These are phyloP conservation scores for Mormyrus proboscirostris DNA, from an alignment of 2,797 vertebrate genomes.

Conservation along the genomic window DNA sequence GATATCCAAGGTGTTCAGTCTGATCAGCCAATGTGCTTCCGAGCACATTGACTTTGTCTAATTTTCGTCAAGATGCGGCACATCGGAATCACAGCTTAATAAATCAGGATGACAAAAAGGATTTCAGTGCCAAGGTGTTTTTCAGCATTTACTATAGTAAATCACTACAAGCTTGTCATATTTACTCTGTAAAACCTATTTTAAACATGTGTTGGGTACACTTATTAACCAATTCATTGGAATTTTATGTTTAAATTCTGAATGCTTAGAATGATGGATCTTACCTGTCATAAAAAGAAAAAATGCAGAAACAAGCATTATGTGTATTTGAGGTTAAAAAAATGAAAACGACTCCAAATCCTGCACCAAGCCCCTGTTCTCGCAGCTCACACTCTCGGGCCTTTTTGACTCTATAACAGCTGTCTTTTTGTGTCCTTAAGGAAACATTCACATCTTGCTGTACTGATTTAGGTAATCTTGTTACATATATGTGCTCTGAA, in stretches of 20 bases:
- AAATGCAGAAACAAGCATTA: neutral
- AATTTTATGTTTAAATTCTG: neutral
- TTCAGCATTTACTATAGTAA: neutral
- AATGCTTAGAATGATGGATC: neutral
- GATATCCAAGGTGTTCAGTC: neutral
- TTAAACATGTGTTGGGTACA: neutral
- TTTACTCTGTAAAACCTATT: neutral
- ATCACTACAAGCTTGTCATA: slow-evolving; percentile 1
- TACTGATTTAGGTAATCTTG: slow-evolving; percentile 6
- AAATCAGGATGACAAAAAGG: neutral
- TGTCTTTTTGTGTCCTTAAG: slow-evolving; percentile 10
- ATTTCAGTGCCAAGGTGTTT: neutral
- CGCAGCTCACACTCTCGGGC: neutral
- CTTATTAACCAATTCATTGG: neutral
- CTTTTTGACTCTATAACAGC: neutral
- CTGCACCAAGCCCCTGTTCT: neutral
- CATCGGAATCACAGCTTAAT: neutral
- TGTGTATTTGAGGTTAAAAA: neutral
- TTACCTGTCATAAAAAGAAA: neutral
- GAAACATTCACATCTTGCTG: slow-evolving; percentile 1
- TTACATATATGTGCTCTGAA: slow-evolving; percentile 1
- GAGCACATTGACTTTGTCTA: neutral
- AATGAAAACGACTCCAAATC: neutral
- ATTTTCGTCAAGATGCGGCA: neutral
- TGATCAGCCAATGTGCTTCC: neutral